Conservation (phyloP, 2,797 vertebrate species). For the Gymnoscopelus braueri region DNA sequence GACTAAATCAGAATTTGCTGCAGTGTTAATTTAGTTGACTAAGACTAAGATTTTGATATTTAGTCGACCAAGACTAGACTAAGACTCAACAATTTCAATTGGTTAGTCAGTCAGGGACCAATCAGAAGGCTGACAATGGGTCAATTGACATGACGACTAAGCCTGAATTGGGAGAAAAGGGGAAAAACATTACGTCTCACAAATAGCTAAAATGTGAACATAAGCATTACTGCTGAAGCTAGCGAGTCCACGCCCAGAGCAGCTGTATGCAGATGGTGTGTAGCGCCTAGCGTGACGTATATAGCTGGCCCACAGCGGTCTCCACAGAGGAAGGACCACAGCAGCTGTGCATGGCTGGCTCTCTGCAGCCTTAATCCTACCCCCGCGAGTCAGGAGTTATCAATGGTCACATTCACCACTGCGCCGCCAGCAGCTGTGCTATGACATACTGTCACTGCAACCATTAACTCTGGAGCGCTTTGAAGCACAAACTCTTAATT, state of each 20-base stretch:
- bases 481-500: background rate
- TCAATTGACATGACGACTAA: no score
- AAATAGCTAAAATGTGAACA: no score
- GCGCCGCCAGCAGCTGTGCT: conserved; percentile 13
- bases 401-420: conserved; percentile 30
- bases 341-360: conserved; percentile 24
- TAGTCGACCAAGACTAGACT: no score
- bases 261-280: conserved; percentile 15
- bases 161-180: no score
- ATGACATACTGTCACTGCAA: background rate
- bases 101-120: no score
- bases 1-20: no score
- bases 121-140: no score
- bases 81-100: no score
- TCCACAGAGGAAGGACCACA: background rate
- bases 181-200: no score
- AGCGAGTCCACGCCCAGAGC: background rate
- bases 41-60: no score
- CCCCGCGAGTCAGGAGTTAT: background rate
- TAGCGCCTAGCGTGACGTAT: conserved; percentile 11
- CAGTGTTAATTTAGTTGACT: no score
- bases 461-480: background rate
- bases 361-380: background rate
- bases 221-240: background rate
- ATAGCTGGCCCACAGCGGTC: conserved; percentile 6